Conservation (phyloP, 2,797 vertebrate species). For the Bradypodion ventrale region DNA sequence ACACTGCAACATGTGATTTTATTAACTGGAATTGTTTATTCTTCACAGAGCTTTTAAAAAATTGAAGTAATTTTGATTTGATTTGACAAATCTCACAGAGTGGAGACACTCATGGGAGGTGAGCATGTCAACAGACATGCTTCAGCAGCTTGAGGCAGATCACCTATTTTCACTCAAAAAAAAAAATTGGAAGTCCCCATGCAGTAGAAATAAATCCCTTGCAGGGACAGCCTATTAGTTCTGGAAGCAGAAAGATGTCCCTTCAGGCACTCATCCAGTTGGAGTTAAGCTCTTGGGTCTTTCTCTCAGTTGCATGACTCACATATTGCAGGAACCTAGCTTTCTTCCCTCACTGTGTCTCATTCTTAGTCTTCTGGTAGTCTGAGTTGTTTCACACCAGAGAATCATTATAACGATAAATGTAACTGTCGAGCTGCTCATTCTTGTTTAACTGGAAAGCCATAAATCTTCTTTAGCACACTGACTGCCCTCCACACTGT, state of each 20-base stretch:
- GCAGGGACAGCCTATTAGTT: constrained; percentile 6
- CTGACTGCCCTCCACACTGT: constrained; percentile 7
- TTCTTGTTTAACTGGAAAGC: constrained; percentile 32
- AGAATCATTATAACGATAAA: constrained; percentile 17
- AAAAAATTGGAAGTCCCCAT: not conserved
- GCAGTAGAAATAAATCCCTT: constrained; percentile 16
- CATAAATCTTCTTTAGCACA: constrained; percentile 15
- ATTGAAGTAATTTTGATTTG: not conserved
- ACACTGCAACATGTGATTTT: not conserved
- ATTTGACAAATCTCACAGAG: constrained; percentile 14
- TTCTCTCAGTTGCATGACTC: constrained; percentile 16
- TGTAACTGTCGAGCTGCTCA: constrained; percentile 3
- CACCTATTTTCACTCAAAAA: constrained; percentile 3
- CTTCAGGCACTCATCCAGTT: not conserved
- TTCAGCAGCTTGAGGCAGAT: not conserved
- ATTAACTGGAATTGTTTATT: not conserved
- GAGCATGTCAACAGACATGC: constrained; percentile 15
- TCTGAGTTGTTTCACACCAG: constrained; percentile 5
- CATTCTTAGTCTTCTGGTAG: constrained; percentile 10
- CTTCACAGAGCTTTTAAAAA: not conserved
- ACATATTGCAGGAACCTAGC: not conserved
- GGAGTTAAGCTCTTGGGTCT: constrained; percentile 16
- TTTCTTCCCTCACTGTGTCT: not conserved
- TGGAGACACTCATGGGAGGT: not conserved
- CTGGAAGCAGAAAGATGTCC: not conserved